Evolutionary conservation across 2,888 invertebrate genomes (phyloP).

Genomic region (Latrodectus elegans): DNA sequence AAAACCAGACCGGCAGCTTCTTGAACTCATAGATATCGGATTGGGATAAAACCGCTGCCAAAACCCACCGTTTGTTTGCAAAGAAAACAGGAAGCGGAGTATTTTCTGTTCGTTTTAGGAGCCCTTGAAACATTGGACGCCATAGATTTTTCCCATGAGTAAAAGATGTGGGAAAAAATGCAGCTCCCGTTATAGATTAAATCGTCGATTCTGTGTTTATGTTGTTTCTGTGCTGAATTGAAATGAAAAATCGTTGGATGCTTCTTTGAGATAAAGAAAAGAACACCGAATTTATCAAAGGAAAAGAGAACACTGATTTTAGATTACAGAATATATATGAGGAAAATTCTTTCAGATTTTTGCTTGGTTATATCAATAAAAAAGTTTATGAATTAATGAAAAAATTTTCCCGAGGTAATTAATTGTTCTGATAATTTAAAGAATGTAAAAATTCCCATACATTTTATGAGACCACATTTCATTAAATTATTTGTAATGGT

Average conservation of each 20-base stretch:
- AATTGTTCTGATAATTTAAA: too few species aligned
- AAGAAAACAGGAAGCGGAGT: constrained; percentile 42
- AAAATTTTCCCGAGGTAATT: too few species aligned
- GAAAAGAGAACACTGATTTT: too few species aligned
- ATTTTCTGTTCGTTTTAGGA: constrained; percentile 40
- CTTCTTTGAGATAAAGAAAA: not conserved
- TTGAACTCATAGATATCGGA: constrained; percentile 40
- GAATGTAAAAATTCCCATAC: too few species aligned
- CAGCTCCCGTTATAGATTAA: constrained; percentile 30
- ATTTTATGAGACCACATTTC: too few species aligned
- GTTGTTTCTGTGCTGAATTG: constrained; percentile 15
- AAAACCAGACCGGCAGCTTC: constrained; percentile 30
- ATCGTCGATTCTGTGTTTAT: constrained; percentile 40
- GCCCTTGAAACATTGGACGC: constrained; percentile 49
- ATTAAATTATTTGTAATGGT: too few species aligned
- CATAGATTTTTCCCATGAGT: constrained; percentile 25
- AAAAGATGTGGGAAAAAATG: constrained; percentile 4
- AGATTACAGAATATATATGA: too few species aligned
- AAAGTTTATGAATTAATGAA: too few species aligned
- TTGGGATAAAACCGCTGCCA: constrained; percentile 8
- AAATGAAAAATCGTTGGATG: constrained; percentile 48
- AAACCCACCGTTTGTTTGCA: constrained; percentile 30
- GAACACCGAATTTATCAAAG: too few species aligned
- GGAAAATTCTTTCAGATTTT: too few species aligned
- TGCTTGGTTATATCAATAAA: too few species aligned